phyloP scores from a whole-genome alignment of 37 sponge, comb jelly and placozoan genomes.

The Aplysina aerophoba region DNA sequence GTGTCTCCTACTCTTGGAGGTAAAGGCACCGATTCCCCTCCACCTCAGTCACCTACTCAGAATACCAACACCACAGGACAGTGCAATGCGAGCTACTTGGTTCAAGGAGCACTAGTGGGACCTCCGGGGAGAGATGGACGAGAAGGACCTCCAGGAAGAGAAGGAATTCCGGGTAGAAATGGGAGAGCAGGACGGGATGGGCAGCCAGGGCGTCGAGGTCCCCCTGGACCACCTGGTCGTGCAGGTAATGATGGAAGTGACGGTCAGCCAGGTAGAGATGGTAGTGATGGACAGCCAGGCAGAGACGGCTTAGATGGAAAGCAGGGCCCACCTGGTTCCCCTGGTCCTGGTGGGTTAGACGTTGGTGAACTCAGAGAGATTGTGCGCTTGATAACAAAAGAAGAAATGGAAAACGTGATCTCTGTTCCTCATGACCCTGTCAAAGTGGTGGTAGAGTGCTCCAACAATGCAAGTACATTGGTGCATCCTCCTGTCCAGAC shows the following conservation, averaged over 20 bases:
- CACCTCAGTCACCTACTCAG: too few relatives aligned
- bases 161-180: not conserved
- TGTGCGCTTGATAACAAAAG: constrained; percentile 16
- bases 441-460: not conserved
- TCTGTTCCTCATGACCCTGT: not conserved
- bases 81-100: constrained; percentile 1
- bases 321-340: not conserved
- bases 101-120: not conserved
- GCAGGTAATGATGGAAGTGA: not conserved
- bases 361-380: constrained; percentile 7
- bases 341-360: not conserved
- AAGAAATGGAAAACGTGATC: not conserved
- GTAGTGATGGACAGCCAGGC: not conserved
- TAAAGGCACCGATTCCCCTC: too few relatives aligned
- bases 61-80: too few relatives aligned
- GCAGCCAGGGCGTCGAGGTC: not conserved
- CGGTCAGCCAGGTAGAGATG: not conserved
- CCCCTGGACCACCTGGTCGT: not conserved
- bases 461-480: too few relatives aligned
- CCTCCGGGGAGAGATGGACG: constrained; percentile 17
- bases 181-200: not conserved
- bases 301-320: not conserved
- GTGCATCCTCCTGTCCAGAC: too few relatives aligned
- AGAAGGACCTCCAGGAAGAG: constrained; percentile 9
- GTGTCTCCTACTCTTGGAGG: too few relatives aligned